Evolutionary conservation across 2,797 vertebrate genomes (phyloP), one percentile per base, ranked within the genome.

Genomic region (Morus bassanus): DNA sequence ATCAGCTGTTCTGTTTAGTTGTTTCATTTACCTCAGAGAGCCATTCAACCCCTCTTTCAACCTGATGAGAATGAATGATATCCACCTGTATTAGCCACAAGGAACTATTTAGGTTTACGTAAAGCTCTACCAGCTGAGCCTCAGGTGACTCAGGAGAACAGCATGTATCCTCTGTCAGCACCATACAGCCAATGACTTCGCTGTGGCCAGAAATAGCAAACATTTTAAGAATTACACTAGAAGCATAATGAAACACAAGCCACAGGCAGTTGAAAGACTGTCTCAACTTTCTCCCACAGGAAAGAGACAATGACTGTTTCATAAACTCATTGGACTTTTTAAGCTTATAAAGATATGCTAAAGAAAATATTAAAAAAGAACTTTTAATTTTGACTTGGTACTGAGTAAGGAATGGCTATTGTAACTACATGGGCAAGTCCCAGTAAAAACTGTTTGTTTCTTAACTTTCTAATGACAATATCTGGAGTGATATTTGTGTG

Each of bases 191-290:
- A 89, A 30, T 3, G 1, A 33, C 23, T 83, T 80, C 50, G 60
- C 57, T 91, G 68, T 17, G 53, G 64, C 41, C 91, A 93, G 72
- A 72, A 93, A 89, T 30, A 91, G 60, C 21, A 80, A 89, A 57
- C 9, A 0, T 61, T 74, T 72, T 64, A 77, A 79, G 72, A 85
- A 77, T 63, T 64, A 11, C 24, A 61, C 81, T 28, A 37, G 53
- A 92, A 85, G 24, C 30, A 46, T 59, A 92, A 95, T 68, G 68
- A 92, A 96, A 83, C 41, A 56, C 41, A 88, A 94, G 64, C 18
- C 53, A 82, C 60, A 83, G 27, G n/a, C 39, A 54, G 41, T 2
- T 91, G 67, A 72, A 78, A 50, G n/a, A 50, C 41, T 39, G 22
- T 65, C 45, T 92, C 57, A 76, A 13, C 35, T 84, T 78, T 84